Base-by-base conservation (phyloP, 2,113 vertebrate species). In the Capricornis sumatraensis region DNA sequence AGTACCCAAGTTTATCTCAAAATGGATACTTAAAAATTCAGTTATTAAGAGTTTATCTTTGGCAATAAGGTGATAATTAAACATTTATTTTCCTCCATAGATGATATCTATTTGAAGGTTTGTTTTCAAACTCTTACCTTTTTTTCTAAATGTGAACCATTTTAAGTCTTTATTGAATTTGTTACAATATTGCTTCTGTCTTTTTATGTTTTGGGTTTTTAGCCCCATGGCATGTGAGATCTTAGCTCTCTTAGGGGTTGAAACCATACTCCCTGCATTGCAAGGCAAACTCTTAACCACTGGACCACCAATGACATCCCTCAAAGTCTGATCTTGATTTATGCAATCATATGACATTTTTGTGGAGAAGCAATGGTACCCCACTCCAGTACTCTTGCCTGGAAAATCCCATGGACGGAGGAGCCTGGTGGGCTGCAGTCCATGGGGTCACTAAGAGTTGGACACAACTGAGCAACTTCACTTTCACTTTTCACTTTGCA, bases 61-160 rank as follows among this genome's bases (percentile, higher is more conserved):
- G 74, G 9, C 43, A 67, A 16, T 55, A 71, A 57, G 9, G 17
- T 86, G 40, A 5, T 33, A n/a, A 78, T 43, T 23, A 84, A 57
- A 95, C 60, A 27, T 82, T 95, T 60, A 10, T 94, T 96, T 96
- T 89, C 40, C 14, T 97, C 33, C 25, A 57, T 30, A 85, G 52
- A 64, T 25, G 2, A 45, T 43, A 53, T 3, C 1, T 64, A 89
- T 74, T 47, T 87, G 14, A 25, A 25, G 30, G 10, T 11, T 91
- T 57, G 17, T 88, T 88, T 94, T 93, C 50, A 82, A n/a, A 79
- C 55, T 40, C 25, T 89, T 36, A 53, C 4, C 53, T 60, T 76
- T 78, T 78, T 76, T 21, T 11, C 36, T 71, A 23, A 36, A 71
- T 71, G 19, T 71, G 67, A 40, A 23, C 67, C n/a, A 10, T 71